Base-by-base conservation (phyloP, 1,140 invertebrate genomes). In the Camponotus pennsylvanicus region DNA sequence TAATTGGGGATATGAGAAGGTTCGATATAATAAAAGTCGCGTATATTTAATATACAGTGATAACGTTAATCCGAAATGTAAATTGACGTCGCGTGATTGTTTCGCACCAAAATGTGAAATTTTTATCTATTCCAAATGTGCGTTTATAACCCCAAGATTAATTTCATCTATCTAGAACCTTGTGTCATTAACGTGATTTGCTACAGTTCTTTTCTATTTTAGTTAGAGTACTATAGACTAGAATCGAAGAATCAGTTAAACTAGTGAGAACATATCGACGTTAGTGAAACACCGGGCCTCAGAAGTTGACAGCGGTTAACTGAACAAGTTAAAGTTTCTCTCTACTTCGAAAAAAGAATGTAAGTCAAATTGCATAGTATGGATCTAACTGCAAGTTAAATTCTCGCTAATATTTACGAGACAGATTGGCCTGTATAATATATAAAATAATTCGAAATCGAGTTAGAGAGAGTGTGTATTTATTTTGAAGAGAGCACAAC, bases 361-460 rank as follows among this genome's bases (percentile, higher is more conserved):
- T 6, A 42, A 61, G 2, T 42, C 21, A 32, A 61, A 18, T 76
- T 42, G 37, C 21, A 32, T 11, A 76, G 27, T 40, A 13, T 34
- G 11, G 13, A n/a, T 59, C 2, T 40, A 61, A 61, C 9, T 76
- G 13, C 13, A 76, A 21, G 13, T 52, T 64, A 78, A n/a, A 78
- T 78, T 64, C 59, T 34, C 27, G 18, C 27, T 21, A 42, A 42
- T 77, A 61, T 77, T 3, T 34, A 37, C 27, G 42, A 15, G 6
- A 66, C 8, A 49, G 42, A 37, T 32, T 11, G n/a, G 9, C 9
- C 15, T 21, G 11, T 32, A 61, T 27, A 27, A 27, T 27, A 15
- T 55, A 37, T 45, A 77, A 59, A 42, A 27, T 27, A 27, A 27
- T 27, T 27, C 27, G 27, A 27, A 27, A 27, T 27, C 27, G 27